Evolutionary conservation across 2,888 invertebrate species (phyloP), one percentile per base, ranked within the genome.

Genomic region (Ennomos quercinarius): DNA sequence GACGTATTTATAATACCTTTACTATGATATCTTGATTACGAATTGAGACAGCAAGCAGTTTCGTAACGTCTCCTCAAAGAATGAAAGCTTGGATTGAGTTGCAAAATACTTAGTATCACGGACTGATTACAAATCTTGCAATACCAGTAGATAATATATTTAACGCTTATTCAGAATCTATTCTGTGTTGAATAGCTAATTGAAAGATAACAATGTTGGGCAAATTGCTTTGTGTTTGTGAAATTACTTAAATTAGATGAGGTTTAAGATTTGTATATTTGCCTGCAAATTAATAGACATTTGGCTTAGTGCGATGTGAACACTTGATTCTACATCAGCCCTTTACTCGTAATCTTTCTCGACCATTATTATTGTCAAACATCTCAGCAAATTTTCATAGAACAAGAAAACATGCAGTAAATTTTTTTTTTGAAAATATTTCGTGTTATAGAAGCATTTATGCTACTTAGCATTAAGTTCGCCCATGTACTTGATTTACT

Each of bases 31-130:
- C 53, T 36, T 59, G 48, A 53, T 59, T 41, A 43, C 12, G 44
- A 45, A 59, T 50, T 50, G 36, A 59, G 49, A 54, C 54, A 50
- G 49, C 42, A n/a, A 50, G 49, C 42, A n/a, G 17, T 59, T 45
- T 51, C 34, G 51, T 47, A 57, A 57, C 17, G 38, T 47, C 5
- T 44, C 37, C 8, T 45, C 38, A 40, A 49, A 39, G 34, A 49
- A 38, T 46, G 49, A 61, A 49, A 50, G 52, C 52, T 50, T 57
- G 27, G 41, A 49, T 61, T 37, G 41, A 46, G 39, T 62, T 62
- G 53, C 53, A 11, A 47, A 57, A 62, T 43, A 8, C 37, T 43
- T 43, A 38, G 37, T 43, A 27, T 48, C 48, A 48, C 42, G 48
- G n/a, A 57, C 40, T 40, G 34, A 47, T 53, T 53, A 35, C 45